phyloP scores from a whole-genome alignment of 2,888 invertebrate genomes.

The Clunio marinus region DNA sequence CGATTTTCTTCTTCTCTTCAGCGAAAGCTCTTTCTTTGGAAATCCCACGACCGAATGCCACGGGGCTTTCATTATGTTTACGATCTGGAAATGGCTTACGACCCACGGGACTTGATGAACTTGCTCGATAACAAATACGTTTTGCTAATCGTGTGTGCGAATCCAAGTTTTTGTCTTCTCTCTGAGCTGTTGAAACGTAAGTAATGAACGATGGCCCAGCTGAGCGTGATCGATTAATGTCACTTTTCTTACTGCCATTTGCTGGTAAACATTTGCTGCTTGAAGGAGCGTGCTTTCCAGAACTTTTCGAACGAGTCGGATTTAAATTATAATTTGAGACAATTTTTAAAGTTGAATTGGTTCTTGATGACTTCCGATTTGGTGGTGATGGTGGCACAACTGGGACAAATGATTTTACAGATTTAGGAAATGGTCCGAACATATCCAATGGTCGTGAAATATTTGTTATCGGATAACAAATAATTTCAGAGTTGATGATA shows the following conservation, averaged over 20 bases:
- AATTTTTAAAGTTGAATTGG: slow-evolving; percentile 64
- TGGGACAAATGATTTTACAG: slow-evolving; percentile 56
- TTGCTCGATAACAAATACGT: slow-evolving; percentile 45
- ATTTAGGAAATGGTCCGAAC: slow-evolving; percentile 59
- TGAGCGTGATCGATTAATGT: slow-evolving; percentile 50
- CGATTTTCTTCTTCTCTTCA: slow-evolving; percentile 54
- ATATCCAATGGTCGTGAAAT: slow-evolving; percentile 49
- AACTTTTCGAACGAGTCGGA: slow-evolving; percentile 13
- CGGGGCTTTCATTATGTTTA: slow-evolving; percentile 50
- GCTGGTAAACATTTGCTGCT: too few relatives aligned
- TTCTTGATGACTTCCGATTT: slow-evolving; percentile 68
- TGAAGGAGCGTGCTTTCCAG: slow-evolving; percentile 40
- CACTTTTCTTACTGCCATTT: slow-evolving; percentile 46
- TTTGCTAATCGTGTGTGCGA: slow-evolving; percentile 42
- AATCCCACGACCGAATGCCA: slow-evolving; percentile 51
- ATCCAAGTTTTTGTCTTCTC: slow-evolving; percentile 36
- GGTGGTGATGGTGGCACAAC: slow-evolving; percentile 68
- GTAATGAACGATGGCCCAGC: slow-evolving; percentile 43
- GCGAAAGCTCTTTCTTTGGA: slow-evolving; percentile 59
- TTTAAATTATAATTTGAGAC: slow-evolving; percentile 52
- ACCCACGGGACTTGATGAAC: slow-evolving; percentile 47
- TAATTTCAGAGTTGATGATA: slow-evolving; percentile 52
- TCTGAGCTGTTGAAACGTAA: slow-evolving; percentile 20
- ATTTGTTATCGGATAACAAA: slow-evolving; percentile 59
- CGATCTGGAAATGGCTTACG: slow-evolving; percentile 43